Conservation (phyloP, 2,797 vertebrate species). For the Muscicapa striata region DNA sequence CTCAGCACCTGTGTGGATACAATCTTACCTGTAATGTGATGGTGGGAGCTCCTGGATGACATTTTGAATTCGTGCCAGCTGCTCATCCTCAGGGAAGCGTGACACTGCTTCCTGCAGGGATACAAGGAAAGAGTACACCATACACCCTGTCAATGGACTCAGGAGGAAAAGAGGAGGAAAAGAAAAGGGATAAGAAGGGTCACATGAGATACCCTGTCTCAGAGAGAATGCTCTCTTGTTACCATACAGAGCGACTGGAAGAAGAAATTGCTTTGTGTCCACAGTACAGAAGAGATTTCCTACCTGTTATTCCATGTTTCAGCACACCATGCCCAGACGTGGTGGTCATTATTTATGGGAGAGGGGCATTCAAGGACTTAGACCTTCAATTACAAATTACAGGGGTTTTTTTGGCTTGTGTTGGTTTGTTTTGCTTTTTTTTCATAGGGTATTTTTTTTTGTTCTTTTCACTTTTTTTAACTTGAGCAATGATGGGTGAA, state of each 20-base stretch:
- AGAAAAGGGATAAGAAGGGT: neutral
- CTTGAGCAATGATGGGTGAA: neutral
- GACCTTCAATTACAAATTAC: neutral
- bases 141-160: neutral
- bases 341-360: neutral
- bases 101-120: constrained; percentile 84
- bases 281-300: neutral
- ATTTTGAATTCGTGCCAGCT: constrained; percentile 86
- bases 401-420: fast-evolving
- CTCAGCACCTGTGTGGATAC: neutral
- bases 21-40: constrained; percentile 91
- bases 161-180: neutral
- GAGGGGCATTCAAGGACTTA: neutral
- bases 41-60: constrained; percentile 91
- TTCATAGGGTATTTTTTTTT: neutral
- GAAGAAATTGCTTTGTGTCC: neutral
- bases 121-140: neutral
- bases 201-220: neutral
- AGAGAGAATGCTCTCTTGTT: neutral
- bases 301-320: neutral
- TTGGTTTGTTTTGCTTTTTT: neutral
- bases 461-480: neutral
- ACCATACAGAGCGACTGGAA: neutral
- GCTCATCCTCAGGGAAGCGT: constrained; percentile 84
- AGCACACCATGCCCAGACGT: neutral